Evolutionary conservation across 2,113 vertebrate genomes (phyloP).

Genomic region (Pelusios castaneus): DNA sequence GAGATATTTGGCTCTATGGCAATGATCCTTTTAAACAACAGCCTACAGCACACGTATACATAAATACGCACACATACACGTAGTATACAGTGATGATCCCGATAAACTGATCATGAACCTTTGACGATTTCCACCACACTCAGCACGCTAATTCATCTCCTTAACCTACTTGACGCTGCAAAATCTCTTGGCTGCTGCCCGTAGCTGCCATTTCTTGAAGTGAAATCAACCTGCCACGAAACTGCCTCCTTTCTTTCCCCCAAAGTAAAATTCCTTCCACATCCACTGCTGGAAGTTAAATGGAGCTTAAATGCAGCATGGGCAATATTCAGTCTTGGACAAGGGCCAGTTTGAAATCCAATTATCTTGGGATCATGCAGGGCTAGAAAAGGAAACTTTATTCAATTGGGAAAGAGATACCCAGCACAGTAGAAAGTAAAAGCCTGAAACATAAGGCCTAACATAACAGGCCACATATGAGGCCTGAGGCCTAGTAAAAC

Average conservation of each 20-base stretch:
- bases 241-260: neutral
- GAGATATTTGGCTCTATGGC: conserved; percentile 64
- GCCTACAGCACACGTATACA: neutral
- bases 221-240: conserved; percentile 3
- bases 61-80: neutral
- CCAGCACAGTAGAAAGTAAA: neutral
- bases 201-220: neutral
- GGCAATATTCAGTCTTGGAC: neutral
- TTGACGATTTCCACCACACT: accelerated
- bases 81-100: neutral
- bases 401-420: neutral
- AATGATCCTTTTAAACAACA: conserved; percentile 27
- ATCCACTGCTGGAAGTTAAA: neutral
- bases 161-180: neutral
- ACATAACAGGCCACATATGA: no score
- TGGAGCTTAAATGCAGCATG: neutral
- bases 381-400: neutral
- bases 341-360: neutral
- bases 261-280: neutral
- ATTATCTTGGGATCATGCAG: neutral
- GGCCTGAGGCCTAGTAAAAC: no score
- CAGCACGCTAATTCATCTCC: neutral
- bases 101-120: neutral
- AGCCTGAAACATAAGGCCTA: no score
- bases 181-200: neutral